Evolutionary conservation across 2,888 invertebrate genomes (phyloP), one percentile per base, ranked within the genome.

Genomic region (Chrysolina haemoptera): DNA sequence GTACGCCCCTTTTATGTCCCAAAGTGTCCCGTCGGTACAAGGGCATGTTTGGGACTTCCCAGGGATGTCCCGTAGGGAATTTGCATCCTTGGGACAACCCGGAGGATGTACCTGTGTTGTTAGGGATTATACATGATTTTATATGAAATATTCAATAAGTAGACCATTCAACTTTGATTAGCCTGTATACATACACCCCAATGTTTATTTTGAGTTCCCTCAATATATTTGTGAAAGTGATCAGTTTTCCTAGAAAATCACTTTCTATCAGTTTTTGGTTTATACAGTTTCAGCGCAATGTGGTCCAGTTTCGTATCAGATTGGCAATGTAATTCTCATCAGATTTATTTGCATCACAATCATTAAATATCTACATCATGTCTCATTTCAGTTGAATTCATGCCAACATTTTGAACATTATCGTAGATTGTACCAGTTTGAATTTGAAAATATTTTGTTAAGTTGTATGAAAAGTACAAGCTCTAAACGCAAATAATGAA

Each of bases 231-330:
- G 27, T 5, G 5, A 35, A 11, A 53, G 16, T 53, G 6, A 16
- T 53, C 20, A 50, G 18, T 8, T 5, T 9, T 48, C 20, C 5
- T 53, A 18, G 12, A 20, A 20, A 53, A 20, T 16, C 10, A 16
- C 6, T 8, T 50, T 50, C n/a, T n/a, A n/a, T n/a, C n/a, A n/a
- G n/a, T 53, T 6, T 53, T 16, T 53, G 9, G 8, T 53, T 3
- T 11, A 18, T 35, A 6, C 8, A 53, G 16, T 20, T 18, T 11
- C 20, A 12, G 12, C 11, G 53, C 53, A 53, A 20, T 18, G 20
- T 53, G 53, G 16, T 53, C 53, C 11, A 53, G 53, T 53, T 53
- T 53, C 5, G 18, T 53, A 53, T 53, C 53, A 22, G 53, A 53
- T 53, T 53, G 53, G 53, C 53, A 53, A 53, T 20, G 53, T 20